Base-by-base conservation (phyloP, 2,113 vertebrate genomes). In the Oxyura jamaicensis region DNA sequence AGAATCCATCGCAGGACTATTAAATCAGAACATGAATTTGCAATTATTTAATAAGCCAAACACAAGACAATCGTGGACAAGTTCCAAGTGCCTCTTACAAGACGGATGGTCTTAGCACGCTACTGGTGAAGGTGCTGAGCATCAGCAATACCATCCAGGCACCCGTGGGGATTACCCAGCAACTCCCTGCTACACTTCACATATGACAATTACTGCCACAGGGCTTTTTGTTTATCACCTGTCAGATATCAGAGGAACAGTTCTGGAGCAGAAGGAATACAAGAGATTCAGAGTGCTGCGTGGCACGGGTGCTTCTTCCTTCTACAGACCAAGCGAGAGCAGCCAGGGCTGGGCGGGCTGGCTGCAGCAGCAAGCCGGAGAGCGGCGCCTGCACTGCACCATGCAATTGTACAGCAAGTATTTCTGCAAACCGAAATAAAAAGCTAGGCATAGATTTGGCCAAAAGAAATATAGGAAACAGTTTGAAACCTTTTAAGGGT, bases 31-130 rank as follows among this genome's bases (percentile, higher is more conserved):
- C 14, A 50, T 35, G 63, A 73, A 80, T 66, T 76, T 83, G 81
- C 66, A 66, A 87, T 95, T 89, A 86, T 59, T 69, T 77, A 91
- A 76, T 71, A 68, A 90, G 84, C 56, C 67, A 71, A 81, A 63
- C 42, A 78, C 26, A 67, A 89, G 81, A 66, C 36, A 66, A 15
- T 14, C 6, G 33, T 76, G 87, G 91, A 77, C 10, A 28, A n/a
- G 42, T 48, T 84, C 82, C 93, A 93, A 68, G 62, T 25, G 10
- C 60, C 86, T 84, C 29, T 36, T 35, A 52, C 25, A 17, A 74
- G 88, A 91, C 20, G 62, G 39, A 92, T 81, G 56, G 42, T 11
- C 71, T 75, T 55, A 87, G 74, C 78, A 58, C 25, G 60, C 55
- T 36, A 36, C 71, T 14, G 36, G 71, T 44, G 66, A 82, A 71